A percentile compares a stretch with the other conserved stretches of the same genome.
phyloP scores from a whole-genome alignment of 2,888 invertebrate genomes.

The Drosophila flavopinicola region DNA sequence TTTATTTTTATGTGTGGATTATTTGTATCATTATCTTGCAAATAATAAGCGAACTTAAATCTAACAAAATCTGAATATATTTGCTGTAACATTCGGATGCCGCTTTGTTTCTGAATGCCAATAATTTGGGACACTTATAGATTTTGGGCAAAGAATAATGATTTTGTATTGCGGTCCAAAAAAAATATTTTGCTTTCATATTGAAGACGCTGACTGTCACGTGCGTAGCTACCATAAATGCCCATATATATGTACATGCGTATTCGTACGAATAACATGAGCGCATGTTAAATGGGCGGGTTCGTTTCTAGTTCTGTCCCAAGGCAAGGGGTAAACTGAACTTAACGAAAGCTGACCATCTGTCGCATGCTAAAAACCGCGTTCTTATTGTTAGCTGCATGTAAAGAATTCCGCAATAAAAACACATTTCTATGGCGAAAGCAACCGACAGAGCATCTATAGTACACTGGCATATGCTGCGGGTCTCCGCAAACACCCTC shows the following conservation, averaged over 20 bases:
- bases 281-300: background rate
- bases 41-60: no score
- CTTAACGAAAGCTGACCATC: constrained; percentile 31
- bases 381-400: constrained; percentile 33
- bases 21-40: background rate
- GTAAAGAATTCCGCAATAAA: constrained; percentile 46
- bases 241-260: background rate
- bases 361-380: constrained; percentile 39
- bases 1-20: background rate
- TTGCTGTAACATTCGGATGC: no score
- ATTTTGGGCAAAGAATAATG: no score
- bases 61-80: no score
- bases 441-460: constrained; percentile 15
- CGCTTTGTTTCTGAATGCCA: no score
- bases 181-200: background rate
- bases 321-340: constrained; percentile 13
- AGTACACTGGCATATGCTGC: constrained; percentile 45
- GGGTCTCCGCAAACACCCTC: constrained; percentile 7
- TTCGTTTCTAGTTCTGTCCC: background rate
- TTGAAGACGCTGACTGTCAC: background rate
- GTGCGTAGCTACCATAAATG: background rate
- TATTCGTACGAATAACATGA: background rate
- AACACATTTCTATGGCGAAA: constrained; percentile 24
- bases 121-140: no score
- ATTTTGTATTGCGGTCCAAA: no score